phyloP scores from a whole-genome alignment of 2,888 invertebrate genomes.

The Plagiodera versicolora region DNA sequence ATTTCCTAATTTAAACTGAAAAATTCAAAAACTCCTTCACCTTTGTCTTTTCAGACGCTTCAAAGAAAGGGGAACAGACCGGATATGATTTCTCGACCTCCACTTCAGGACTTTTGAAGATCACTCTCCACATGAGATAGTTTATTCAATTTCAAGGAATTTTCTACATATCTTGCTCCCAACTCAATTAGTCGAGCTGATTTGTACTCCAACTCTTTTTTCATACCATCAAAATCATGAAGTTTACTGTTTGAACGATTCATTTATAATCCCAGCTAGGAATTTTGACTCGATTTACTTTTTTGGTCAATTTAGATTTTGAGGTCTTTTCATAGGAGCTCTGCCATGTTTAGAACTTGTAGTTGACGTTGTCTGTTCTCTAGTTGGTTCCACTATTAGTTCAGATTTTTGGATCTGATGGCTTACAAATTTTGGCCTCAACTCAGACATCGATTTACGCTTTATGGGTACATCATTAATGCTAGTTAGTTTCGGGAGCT shows the following conservation, averaged over 20 bases:
- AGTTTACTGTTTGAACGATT: constrained; percentile 56
- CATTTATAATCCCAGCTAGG: constrained; percentile 52
- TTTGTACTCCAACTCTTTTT: constrained; percentile 8
- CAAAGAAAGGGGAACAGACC: too few species aligned
- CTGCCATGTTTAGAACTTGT: background rate
- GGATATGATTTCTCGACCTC: constrained; percentile 57
- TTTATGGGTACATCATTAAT: too few species aligned
- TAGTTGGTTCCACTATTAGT: background rate
- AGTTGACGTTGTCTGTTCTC: background rate
- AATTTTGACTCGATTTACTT: constrained; percentile 33
- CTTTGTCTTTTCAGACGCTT: too few species aligned
- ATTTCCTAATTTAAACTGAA: background rate
- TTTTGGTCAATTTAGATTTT: constrained; percentile 36
- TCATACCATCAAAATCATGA: constrained; percentile 13
- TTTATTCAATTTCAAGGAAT: constrained; percentile 9
- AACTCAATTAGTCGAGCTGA: constrained; percentile 36
- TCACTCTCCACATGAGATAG: constrained; percentile 12
- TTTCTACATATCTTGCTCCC: constrained; percentile 38
- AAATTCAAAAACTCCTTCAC: too few species aligned
- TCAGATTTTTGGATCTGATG: background rate
- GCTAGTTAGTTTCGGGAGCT: constrained; percentile 25
- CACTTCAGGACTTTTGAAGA: constrained; percentile 42
- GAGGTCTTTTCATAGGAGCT: constrained; percentile 11
- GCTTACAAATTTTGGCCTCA: constrained; percentile 11
- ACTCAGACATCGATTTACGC: constrained; percentile 31